Evolutionary conservation across 2,113 vertebrate genomes (phyloP).

Genomic region (Crotalus viridis): DNA sequence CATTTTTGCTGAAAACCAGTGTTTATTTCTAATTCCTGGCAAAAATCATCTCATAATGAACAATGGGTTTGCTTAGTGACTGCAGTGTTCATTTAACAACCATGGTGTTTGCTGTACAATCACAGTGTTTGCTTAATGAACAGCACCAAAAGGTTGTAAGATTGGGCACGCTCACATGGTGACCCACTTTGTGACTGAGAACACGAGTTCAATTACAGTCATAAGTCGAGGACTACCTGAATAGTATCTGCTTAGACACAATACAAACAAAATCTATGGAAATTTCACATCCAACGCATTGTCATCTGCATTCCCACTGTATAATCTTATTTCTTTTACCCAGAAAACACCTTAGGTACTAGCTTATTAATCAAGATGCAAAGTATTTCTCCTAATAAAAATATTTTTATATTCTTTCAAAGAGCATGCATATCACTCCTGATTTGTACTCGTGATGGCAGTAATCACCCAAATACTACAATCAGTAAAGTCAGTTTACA

Average conservation of each 20-base stretch:
- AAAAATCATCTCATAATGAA: no score
- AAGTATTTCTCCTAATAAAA: background rate
- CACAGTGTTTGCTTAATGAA: background rate
- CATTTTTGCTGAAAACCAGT: no score
- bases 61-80: no score
- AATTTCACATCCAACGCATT: background rate
- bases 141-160: background rate
- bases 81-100: no score
- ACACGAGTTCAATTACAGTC: background rate
- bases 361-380: background rate
- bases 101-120: background rate
- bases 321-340: background rate
- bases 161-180: background rate
- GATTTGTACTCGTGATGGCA: background rate
- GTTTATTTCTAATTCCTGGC: no score
- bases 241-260: background rate
- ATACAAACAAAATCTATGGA: background rate
- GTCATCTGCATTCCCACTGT: background rate
- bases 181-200: background rate
- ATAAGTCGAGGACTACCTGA: background rate
- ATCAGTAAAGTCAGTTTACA: background rate
- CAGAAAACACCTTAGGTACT: background rate
- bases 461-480: background rate
- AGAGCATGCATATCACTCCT: background rate
- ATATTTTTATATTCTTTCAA: background rate